Evolutionary conservation across 2,113 vertebrate genomes (phyloP), one percentile per base, ranked within the genome.

Genomic region (Phylloscopus whistleri): DNA sequence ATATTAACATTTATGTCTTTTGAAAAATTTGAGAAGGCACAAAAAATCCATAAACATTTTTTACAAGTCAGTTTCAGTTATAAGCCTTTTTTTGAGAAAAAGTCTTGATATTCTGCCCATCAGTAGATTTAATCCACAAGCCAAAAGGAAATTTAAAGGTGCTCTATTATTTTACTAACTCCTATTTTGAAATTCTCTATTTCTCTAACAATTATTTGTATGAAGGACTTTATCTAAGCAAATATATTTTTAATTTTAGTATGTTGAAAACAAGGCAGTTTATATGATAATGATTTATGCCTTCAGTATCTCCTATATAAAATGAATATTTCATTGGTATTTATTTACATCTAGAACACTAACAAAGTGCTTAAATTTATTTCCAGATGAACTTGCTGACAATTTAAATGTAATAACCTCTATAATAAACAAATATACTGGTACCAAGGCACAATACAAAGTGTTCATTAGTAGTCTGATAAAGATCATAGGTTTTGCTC

Each of bases 281-380:
- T 95, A 73, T 95, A 89, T 94, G 84, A 73, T 79, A 95, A 95
- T 87, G 66, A 91, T 91, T 87, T 89, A 94, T 59, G 28, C 39
- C 41, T 89, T 89, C 7, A 5, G 56, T 62, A 78, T 93, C 39
- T 84, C 16, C 58, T 67, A 35, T 79, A 49, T 69, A 24, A 53
- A 82, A 89, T 49, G 24, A 95, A 68, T 46, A 89, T 84, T 94
- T 89, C 53, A 33, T 35, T 78, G 28, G 28, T 18, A 33, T 16
- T 59, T 89, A 82, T 82, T 94, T 89, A 79, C 17, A 72, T 73
- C 49, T 84, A 89, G 44, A 94, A 78, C 8, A 49, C 37, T 76
- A 82, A 68, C 8, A 72, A 87, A 94, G 70, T 53, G 13, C 63
- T 95, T 89, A 78, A 72, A 87, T 79, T 92, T 94, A 85, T 93